phyloP scores from a whole-genome alignment of 2,888 invertebrate species.

The Acrocyrtus sp. region DNA sequence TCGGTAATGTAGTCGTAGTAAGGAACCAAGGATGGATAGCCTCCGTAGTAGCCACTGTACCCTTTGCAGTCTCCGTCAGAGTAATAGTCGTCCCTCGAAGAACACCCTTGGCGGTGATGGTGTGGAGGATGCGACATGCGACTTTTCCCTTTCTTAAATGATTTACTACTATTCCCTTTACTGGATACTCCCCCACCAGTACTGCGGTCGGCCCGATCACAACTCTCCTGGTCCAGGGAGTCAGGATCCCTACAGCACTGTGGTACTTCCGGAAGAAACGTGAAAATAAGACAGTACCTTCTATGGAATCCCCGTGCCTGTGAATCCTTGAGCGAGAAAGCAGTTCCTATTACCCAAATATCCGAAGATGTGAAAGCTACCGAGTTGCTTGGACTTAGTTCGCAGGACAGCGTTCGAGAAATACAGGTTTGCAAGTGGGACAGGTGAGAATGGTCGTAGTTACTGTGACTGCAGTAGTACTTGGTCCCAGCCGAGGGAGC shows the following conservation, averaged over 20 bases:
- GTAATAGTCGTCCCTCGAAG: slow-evolving; percentile 57
- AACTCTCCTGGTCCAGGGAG: slow-evolving; percentile 33
- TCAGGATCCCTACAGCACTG: slow-evolving; percentile 54
- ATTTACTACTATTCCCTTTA: slow-evolving; percentile 30
- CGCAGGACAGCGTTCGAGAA: slow-evolving; percentile 61
- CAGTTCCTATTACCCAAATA: slow-evolving; percentile 63
- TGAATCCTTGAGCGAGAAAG: slow-evolving; percentile 62
- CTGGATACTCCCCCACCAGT: slow-evolving; percentile 9
- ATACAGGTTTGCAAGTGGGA: slow-evolving; percentile 63
- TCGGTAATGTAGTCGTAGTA: slow-evolving; percentile 63
- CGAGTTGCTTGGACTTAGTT: slow-evolving; percentile 62
- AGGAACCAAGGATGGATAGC: slow-evolving; percentile 62
- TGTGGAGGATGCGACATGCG: slow-evolving; percentile 29
- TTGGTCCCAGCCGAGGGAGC: slow-evolving; percentile 58
- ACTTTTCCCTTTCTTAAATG: slow-evolving; percentile 26
- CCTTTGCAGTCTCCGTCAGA: slow-evolving; percentile 62
- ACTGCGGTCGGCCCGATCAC: slow-evolving; percentile 7
- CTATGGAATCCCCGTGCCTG: slow-evolving; percentile 52
- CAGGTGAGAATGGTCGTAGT: slow-evolving; percentile 63
- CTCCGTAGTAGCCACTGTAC: slow-evolving; percentile 38
- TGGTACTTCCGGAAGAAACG: slow-evolving; percentile 62
- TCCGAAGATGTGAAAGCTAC: slow-evolving; percentile 63
- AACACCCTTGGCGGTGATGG: slow-evolving; percentile 27
- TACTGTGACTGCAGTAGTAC: slow-evolving; percentile 62
- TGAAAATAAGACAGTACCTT: slow-evolving; percentile 61